Evolutionary conservation across 2,113 vertebrate species (phyloP).

Genomic region (Sylvietta virens): DNA sequence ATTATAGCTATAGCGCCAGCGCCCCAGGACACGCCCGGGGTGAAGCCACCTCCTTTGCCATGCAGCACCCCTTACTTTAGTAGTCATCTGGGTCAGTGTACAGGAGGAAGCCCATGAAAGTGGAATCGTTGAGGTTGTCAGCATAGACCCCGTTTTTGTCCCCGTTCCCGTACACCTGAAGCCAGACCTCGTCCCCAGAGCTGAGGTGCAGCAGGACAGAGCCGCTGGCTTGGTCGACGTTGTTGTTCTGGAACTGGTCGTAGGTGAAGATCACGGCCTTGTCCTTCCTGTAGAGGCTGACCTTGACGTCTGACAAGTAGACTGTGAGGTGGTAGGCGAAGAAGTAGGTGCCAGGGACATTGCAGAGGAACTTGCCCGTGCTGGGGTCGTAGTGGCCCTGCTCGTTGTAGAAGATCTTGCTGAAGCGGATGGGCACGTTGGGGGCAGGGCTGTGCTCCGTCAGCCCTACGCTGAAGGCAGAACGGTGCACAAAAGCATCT

Average conservation of each 20-base stretch:
- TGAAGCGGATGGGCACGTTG: slow-evolving; percentile 79
- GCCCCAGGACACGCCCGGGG: fast-evolving
- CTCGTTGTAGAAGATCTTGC: slow-evolving; percentile 82
- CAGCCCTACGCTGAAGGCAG: slow-evolving; percentile 82
- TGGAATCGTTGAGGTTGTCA: slow-evolving; percentile 80
- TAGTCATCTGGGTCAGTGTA: slow-evolving; percentile 67
- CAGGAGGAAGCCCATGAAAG: slow-evolving; percentile 82
- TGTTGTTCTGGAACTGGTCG: slow-evolving; percentile 76
- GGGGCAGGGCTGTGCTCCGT: slow-evolving; percentile 28
- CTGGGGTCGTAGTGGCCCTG: slow-evolving; percentile 77
- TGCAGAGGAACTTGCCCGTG: slow-evolving; percentile 82
- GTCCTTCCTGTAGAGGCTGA: slow-evolving; percentile 79
- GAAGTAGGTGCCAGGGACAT: slow-evolving; percentile 76
- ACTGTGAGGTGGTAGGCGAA: slow-evolving; percentile 83
- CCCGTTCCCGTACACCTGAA: slow-evolving; percentile 76
- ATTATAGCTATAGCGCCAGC: background rate
- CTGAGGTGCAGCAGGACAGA: slow-evolving; percentile 73
- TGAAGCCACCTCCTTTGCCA: background rate
- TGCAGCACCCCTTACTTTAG: background rate
- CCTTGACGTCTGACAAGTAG: slow-evolving; percentile 75
- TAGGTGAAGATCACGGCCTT: slow-evolving; percentile 77
- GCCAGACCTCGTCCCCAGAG: slow-evolving; percentile 79
- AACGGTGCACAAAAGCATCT: slow-evolving; percentile 67
- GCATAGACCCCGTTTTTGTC: slow-evolving; percentile 74
- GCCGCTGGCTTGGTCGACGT: slow-evolving; percentile 81